Evolutionary conservation across 1,140 invertebrate genomes (phyloP), one percentile per base, ranked within the genome.

Genomic region (Octopus bimaculoides): DNA sequence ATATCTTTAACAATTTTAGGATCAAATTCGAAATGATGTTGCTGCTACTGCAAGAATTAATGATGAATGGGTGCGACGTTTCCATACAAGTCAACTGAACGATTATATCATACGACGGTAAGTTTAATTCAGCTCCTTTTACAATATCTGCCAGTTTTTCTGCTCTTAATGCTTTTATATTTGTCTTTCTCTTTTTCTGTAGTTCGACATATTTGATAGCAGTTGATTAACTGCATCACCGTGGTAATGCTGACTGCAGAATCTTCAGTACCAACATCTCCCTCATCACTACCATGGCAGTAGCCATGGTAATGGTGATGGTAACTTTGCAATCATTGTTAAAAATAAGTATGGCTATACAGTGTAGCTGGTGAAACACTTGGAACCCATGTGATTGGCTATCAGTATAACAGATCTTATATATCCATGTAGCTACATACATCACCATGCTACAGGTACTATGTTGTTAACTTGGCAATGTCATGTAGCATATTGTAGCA

Each of bases 91-190:
- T 78, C 84, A 92, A 4, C 91, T 95, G 78, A 93, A 93, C 74
- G 95, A 95, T 85, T 96, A 96, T 88, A 93, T 97, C 82, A 93
- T 97, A 7, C 90, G 96, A 79, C 92, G 92, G 83, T 93, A 92
- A 90, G 77, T 56, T 26, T 56, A 41, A 3, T 41, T 41, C 26
- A 41, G 26, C 26, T 41, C 26, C 26, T 41, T 41, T 41, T 41
- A 41, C 26, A 41, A 41, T 41, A 41, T 41, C n/a, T n/a, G n/a
- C n/a, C n/a, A n/a, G n/a, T n/a, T n/a, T n/a, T n/a, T n/a, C n/a
- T n/a, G n/a, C n/a, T n/a, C n/a, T n/a, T n/a, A n/a, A n/a, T n/a
- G n/a, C n/a, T n/a, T n/a, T n/a, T n/a, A 41, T 41, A 41, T 41
- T 52, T 55, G 26, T 3, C 26, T 41, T 41, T 41, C 26, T 41